Conservation (phyloP, 2,888 invertebrate species). For the Trilocha varians region DNA sequence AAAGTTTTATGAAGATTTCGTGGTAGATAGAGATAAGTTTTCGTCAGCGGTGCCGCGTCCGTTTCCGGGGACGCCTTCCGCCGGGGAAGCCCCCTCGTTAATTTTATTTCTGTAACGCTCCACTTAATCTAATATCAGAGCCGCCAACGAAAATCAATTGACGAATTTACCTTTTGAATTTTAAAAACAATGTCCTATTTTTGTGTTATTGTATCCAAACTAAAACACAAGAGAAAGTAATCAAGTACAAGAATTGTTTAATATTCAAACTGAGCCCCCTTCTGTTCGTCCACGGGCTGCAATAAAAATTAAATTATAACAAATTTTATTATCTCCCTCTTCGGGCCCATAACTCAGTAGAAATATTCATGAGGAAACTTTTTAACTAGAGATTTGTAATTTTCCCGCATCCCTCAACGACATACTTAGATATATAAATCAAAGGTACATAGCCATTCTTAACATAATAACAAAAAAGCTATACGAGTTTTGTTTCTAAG, state of each 20-base stretch:
- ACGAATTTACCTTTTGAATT: slow-evolving; percentile 7
- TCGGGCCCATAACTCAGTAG: slow-evolving; percentile 47
- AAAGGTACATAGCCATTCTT: no score
- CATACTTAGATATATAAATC: neutral
- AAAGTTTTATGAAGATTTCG: slow-evolving; percentile 51
- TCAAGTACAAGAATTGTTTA: slow-evolving; percentile 14
- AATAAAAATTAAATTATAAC: slow-evolving; percentile 57
- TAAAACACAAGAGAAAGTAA: neutral
- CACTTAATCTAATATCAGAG: slow-evolving; percentile 51
- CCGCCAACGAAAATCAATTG: slow-evolving; percentile 18
- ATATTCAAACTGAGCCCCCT: slow-evolving; percentile 49
- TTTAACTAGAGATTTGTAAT: slow-evolving; percentile 45
- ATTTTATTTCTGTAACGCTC: slow-evolving; percentile 61
- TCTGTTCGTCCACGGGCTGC: slow-evolving; percentile 45
- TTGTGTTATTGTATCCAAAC: no score
- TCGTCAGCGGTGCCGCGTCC: slow-evolving; percentile 44
- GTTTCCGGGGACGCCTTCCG: slow-evolving; percentile 53
- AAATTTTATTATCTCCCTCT: slow-evolving; percentile 57
- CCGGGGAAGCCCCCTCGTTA: slow-evolving; percentile 55
- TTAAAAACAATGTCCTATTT: no score
- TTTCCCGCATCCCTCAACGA: slow-evolving; percentile 17
- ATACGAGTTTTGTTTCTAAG: no score
- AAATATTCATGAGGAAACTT: slow-evolving; percentile 58
- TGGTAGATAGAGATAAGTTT: slow-evolving; percentile 50
- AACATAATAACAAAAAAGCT: no score